Conservation (phyloP, 2,888 invertebrate genomes). For the Amphiduros pacificus region DNA sequence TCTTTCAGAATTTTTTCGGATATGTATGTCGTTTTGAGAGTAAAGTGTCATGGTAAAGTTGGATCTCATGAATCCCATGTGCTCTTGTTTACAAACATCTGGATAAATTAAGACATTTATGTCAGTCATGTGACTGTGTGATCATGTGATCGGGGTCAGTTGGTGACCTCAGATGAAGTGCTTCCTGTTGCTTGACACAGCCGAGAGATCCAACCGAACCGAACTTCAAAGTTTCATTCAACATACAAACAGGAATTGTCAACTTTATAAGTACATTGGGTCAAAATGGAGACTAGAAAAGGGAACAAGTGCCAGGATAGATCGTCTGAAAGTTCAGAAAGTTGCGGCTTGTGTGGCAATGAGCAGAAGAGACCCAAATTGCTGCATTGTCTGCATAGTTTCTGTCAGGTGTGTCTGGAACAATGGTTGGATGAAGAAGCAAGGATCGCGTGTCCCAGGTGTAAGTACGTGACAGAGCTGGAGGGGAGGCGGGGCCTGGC, state of each 20-base stretch:
- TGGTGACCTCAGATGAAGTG: not conserved
- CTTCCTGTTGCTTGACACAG: not conserved
- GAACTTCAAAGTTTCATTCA: no score
- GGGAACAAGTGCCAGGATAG: not conserved
- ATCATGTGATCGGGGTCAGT: not conserved
- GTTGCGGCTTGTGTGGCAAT: no score
- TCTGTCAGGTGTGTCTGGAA: constrained; percentile 7
- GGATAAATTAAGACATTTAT: not conserved
- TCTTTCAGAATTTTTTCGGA: no score
- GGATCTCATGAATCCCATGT: no score
- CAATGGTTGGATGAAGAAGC: not conserved
- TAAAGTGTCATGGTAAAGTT: no score
- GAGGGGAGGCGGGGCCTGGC: not conserved
- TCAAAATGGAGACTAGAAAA: not conserved
- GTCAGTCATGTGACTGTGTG: not conserved
- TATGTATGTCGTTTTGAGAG: no score
- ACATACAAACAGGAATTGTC: no score
- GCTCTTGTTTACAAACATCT: not conserved
- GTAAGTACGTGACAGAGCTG: not conserved
- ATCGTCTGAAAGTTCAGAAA: not conserved
- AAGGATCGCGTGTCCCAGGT: not conserved
- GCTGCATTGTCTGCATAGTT: constrained; percentile 10
- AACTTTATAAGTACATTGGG: no score
- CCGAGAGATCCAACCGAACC: not conserved
- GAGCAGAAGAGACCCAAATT: constrained; percentile 3